Evolutionary conservation across 2,113 vertebrate species (phyloP), one percentile per base, ranked within the genome.

Genomic region (Antigone vipio): DNA sequence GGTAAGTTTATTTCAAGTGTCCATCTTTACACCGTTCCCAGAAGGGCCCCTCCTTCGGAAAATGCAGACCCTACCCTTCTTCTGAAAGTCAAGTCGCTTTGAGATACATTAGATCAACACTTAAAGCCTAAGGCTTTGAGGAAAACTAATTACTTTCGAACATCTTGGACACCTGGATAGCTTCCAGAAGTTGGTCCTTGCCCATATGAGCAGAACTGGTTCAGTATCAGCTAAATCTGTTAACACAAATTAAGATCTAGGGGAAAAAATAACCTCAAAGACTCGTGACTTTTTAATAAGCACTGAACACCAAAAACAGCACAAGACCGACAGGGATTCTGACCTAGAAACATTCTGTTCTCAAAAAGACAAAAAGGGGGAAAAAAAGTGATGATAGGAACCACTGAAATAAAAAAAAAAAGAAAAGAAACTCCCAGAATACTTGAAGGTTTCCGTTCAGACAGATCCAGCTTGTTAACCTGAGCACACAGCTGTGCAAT

Each of bases 141-240:
- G 47, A 93, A 93, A 96, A 91, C 42, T 30, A 80, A 93, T 85
- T 94, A 71, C 40, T 93, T 90, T 85, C 0, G 0, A 95, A 74
- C 32, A 88, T 62, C 82, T 49, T 83, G 88, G 81, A 85, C 78
- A 83, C n/a, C 42, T 89, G 78, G 58, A 95, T 83, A 0, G 0
- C 34, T 88, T 93, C 88, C 93, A 93, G 59, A 88, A 94, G 59
- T 59, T 76, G 71, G 30, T 73, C 38, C 63, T 80, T 92, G 67
- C 58, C 55, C 53, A 15, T 38, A 60, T 60, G 62, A 95, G 71
- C 67, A 85, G 71, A 96, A 93, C 80, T 92, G 66, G 91, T 95
- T 96, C 91, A 91, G 38, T 58, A 95, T 68, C 83, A 91, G 80
- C 92, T 92, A 94, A 91, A 96, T 91, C 76, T 93, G 69, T 71